Base-by-base conservation (phyloP, 2,888 invertebrate genomes). In the Bhutanitis thaidina region DNA sequence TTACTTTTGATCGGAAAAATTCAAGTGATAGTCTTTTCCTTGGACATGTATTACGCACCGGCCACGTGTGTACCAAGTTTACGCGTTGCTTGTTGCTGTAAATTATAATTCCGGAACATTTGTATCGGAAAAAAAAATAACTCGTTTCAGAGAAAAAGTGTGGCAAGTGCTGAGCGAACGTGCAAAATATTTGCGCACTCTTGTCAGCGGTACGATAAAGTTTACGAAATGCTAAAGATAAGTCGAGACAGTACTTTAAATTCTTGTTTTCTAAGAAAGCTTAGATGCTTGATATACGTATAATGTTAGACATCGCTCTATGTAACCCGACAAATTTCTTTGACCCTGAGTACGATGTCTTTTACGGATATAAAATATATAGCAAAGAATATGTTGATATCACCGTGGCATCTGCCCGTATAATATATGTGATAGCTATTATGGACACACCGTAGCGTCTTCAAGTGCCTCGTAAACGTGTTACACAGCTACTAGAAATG, bases 351-450 rank as follows among this genome's bases (percentile, higher is more conserved):
- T 65, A 64, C 65, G 71, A 66, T 77, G 75, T 75, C 74, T 79
- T 73, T 67, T 68, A 75, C 74, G 77, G 71, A 77, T 81, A 74
- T 81, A 81, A 83, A 80, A 85, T 76, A 82, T 71, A 77, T 74
- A 71, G 84, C 74, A 72, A 76, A 81, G 81, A 78, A 77, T 80
- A 81, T 71, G 78, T 72, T 76, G 75, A 69, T 88, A 88, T 88
- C 88, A 74, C 71, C 73, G 68, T 62, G 66, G 65, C 79, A 87
- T 87, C 87, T 80, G 75, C 74, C 80, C 77, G 77, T 84, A 80
- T 86, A 85, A 87, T 86, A 84, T 83, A 20, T 80, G 80, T 81
- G 79, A 83, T 83, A 80, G 85, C 85, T 84, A 85, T 85, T 85
- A 83, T 77, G 74, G 78, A 75, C 77, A 80, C 77, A 82, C 75